phyloP scores from a whole-genome alignment of 2,888 invertebrate species.

The Pseudeuparius sepicola region DNA sequence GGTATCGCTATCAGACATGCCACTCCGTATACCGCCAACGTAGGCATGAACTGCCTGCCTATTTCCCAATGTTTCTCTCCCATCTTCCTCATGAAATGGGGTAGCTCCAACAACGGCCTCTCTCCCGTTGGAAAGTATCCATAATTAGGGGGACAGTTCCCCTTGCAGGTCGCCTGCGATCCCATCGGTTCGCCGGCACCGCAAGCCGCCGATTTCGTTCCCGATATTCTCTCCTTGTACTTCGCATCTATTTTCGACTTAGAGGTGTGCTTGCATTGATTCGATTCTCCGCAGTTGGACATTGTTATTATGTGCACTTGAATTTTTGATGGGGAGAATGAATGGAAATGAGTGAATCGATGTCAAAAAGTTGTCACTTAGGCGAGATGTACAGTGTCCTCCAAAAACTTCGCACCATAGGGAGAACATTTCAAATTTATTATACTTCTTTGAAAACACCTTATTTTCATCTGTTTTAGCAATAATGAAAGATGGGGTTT shows the following conservation, averaged over 20 bases:
- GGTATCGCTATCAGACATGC: too few species aligned
- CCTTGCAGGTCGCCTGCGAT: neutral
- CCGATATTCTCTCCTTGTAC: neutral
- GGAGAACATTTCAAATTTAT: too few species aligned
- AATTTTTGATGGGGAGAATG: too few species aligned
- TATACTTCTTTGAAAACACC: too few species aligned
- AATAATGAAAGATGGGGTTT: too few species aligned
- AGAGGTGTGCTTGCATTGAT: slow-evolving; percentile 1
- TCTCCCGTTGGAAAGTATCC: neutral
- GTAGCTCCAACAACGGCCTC: slow-evolving; percentile 11
- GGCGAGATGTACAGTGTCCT: too few species aligned
- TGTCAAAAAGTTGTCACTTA: too few species aligned
- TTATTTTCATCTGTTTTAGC: too few species aligned
- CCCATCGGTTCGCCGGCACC: neutral
- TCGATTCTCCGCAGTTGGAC: neutral
- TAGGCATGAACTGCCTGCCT: slow-evolving; percentile 15
- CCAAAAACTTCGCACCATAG: too few species aligned
- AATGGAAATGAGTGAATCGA: too few species aligned
- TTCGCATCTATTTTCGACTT: slow-evolving; percentile 1
- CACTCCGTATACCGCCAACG: slow-evolving; percentile 18
- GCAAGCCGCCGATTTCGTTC: neutral
- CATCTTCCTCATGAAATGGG: slow-evolving; percentile 9
- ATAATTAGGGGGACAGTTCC: neutral
- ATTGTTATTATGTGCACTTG: too few species aligned
- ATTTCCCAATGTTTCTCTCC: neutral